Evolutionary conservation across 2,113 vertebrate species (phyloP).

Genomic region (Oreochromis niloticus): DNA sequence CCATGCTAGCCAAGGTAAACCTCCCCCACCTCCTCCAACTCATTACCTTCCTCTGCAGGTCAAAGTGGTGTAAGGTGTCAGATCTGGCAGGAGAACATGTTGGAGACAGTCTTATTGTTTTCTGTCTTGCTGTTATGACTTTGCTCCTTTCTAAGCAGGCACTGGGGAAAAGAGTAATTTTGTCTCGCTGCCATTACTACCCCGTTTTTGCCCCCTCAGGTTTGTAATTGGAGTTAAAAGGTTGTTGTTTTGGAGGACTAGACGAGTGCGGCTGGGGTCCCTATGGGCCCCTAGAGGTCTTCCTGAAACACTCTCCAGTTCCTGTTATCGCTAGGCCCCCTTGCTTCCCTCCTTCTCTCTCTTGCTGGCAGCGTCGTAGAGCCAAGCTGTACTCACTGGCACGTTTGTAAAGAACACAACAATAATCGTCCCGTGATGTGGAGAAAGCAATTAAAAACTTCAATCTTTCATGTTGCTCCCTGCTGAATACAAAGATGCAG

Average conservation of each 20-base stretch:
- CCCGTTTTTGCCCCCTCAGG: neutral
- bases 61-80: neutral
- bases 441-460: slow-evolving; percentile 76
- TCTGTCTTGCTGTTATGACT: slow-evolving; percentile 8
- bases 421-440: slow-evolving; percentile 63
- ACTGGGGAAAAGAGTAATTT: slow-evolving; percentile 33
- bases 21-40: neutral
- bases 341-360: neutral
- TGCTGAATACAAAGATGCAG: slow-evolving; percentile 61
- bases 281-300: slow-evolving; percentile 40
- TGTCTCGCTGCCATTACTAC: slow-evolving; percentile 23
- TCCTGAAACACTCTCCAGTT: slow-evolving; percentile 37
- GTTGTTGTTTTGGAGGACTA: slow-evolving; percentile 51
- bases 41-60: neutral
- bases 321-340: slow-evolving; percentile 31
- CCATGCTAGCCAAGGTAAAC: slow-evolving; percentile 94
- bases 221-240: slow-evolving; percentile 67
- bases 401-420: slow-evolving; percentile 58
- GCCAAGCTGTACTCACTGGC: slow-evolving; percentile 44
- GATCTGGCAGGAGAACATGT: slow-evolving; percentile 9
- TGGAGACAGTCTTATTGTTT: slow-evolving; percentile 20
- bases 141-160: slow-evolving; percentile 19
- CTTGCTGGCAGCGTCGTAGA: slow-evolving; percentile 13
- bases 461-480: slow-evolving; percentile 71
- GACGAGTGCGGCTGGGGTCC: slow-evolving; percentile 15